These are phyloP conservation scores for Sepiola atlantica DNA, from an alignment of 2,888 invertebrate species.

Conservation along the genomic window DNA sequence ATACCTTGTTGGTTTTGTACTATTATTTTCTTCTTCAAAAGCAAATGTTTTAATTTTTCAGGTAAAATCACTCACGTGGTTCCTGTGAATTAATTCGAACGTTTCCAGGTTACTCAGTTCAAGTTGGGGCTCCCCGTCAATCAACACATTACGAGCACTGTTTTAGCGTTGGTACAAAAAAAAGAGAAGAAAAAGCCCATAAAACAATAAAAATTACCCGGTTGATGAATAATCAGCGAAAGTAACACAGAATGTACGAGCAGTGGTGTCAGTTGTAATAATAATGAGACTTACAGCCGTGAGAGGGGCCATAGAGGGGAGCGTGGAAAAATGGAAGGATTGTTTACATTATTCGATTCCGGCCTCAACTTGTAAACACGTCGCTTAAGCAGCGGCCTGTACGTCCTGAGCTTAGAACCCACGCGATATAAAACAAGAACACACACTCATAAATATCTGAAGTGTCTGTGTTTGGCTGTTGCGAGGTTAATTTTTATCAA, in stretches of 20 bases:
- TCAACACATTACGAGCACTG: not conserved
- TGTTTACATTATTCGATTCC: not conserved
- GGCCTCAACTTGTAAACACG: not conserved
- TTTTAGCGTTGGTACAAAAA: too few relatives aligned
- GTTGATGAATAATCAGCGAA: not conserved
- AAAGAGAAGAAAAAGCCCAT: not conserved
- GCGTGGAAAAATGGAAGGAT: not conserved
- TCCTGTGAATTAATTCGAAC: not conserved
- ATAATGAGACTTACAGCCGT: not conserved
- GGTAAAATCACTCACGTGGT: not conserved
- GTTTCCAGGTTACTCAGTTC: not conserved
- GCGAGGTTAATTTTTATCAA: too few relatives aligned
- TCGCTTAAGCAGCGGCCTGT: not conserved
- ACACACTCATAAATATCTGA: not conserved
- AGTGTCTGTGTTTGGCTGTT: not conserved
- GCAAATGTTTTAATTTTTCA: not conserved
- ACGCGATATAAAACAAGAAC: not conserved
- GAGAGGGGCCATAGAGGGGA: not conserved
- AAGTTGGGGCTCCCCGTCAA: not conserved
- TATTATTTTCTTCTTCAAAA: not conserved
- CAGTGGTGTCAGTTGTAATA: not conserved
- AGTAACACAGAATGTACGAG: not conserved
- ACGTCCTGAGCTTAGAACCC: not conserved
- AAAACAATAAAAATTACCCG: not conserved
- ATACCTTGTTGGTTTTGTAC: not conserved